Base-by-base conservation (phyloP, 2,113 vertebrate species). In the Callaeas wilsoni region DNA sequence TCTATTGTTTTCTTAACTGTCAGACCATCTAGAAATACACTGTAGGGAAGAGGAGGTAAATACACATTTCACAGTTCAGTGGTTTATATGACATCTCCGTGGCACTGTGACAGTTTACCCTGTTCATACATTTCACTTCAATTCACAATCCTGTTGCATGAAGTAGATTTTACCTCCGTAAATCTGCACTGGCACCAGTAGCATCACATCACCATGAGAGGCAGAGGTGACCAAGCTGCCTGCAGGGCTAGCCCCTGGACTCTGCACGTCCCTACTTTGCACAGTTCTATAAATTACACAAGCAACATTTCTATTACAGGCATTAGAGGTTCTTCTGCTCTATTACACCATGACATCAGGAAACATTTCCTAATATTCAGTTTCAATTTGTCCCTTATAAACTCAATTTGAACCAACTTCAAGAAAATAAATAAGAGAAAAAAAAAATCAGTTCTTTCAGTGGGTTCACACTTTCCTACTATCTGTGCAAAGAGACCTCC, bases 31-130 rank as follows among this genome's bases (percentile, higher is more conserved):
- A 88, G 90, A 92, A 96, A 79, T 75, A 76, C 59, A 80, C 47
- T 69, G 69, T 47, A 37, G 47, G 60, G 55, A 91, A 93, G 73
- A 85, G 44, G 39, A 89, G 64, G 63, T 64, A 96, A 94, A 96
- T 80, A 87, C 35, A 69, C 70, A 76, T 95, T 96, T 96, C 79
- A 93, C 86, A 92, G 93, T 93, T 95, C 92, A 95, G n/a, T 91
- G 86, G 55, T 56, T 96, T 91, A 82, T 87, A 89, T 63, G 74
- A 93, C 75, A 94, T 94, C 44, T 68, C 74, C 0, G 0, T 82
- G 87, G 59, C 68, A 67, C 41, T 79, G 89, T 94, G 83, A 84
- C 84, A 55, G 73, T 80, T 84, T 94, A 50, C 25, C 35, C 79
- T 71, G 68, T 81, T 83, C 57, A 30, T 94, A 25, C 73, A 92